phyloP scores from a whole-genome alignment of 2,113 vertebrate genomes.

The Eudyptes chrysolophus region DNA sequence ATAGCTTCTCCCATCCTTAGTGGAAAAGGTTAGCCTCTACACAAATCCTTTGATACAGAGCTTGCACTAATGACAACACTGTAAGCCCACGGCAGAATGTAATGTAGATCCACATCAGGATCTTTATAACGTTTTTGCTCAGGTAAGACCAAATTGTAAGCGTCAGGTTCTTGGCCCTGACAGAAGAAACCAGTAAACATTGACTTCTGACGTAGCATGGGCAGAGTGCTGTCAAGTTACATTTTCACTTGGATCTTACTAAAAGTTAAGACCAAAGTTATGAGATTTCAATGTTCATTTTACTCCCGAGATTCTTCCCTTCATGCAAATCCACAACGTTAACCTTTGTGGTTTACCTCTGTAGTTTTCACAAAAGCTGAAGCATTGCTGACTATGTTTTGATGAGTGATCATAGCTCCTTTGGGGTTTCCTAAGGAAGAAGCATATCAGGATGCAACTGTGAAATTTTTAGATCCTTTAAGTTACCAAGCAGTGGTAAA shows the following conservation, averaged over 20 bases:
- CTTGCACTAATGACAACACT: background rate
- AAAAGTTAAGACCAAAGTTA: background rate
- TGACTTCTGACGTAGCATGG: background rate
- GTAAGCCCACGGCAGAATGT: background rate
- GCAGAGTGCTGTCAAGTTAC: background rate
- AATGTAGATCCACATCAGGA: background rate
- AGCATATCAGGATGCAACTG: conserved; percentile 1
- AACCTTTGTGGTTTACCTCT: conserved; percentile 81
- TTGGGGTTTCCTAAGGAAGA: conserved; percentile 89
- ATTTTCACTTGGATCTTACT: background rate
- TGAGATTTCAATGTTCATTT: background rate
- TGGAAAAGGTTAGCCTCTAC: background rate
- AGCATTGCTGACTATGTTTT: conserved; percentile 88
- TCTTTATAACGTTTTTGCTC: background rate
- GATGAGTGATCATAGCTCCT: conserved; percentile 91
- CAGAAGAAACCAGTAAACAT: background rate
- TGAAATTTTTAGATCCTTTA: background rate
- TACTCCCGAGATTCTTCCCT: background rate
- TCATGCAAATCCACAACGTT: background rate
- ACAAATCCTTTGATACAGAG: background rate
- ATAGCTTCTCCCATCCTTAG: background rate
- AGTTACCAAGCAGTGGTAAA: background rate
- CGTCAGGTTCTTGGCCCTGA: background rate
- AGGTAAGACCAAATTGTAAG: background rate
- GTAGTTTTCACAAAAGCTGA: conserved; percentile 89